Evolutionary conservation across 2,797 vertebrate genomes (phyloP).

Genomic region (Gila robusta): DNA sequence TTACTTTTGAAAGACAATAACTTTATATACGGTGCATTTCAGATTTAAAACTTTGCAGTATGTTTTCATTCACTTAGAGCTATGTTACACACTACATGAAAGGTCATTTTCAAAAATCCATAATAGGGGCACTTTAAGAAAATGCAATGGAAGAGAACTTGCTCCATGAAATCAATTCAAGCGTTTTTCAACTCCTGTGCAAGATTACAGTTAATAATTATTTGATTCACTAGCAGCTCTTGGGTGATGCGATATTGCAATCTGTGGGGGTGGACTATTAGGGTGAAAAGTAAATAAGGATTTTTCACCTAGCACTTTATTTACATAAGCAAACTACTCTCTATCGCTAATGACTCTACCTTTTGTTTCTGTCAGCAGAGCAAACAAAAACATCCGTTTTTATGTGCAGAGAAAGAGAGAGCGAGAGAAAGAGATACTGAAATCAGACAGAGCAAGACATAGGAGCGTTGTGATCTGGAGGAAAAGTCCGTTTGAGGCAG

Average conservation of each 20-base stretch:
- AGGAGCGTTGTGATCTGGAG: constrained; percentile 50
- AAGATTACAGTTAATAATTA: constrained; percentile 38
- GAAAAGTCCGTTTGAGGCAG: constrained; percentile 64
- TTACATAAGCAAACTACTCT: constrained; percentile 78
- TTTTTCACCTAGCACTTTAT: constrained; percentile 73
- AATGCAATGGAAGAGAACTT: not conserved
- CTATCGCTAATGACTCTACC: constrained; percentile 80
- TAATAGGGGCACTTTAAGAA: not conserved
- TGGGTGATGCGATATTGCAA: constrained; percentile 54
- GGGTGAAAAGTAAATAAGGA: constrained; percentile 67
- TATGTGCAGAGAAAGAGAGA: constrained; percentile 73
- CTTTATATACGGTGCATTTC: too few species aligned
- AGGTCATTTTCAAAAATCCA: too few species aligned
- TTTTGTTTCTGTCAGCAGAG: constrained; percentile 81
- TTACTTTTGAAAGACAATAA: too few species aligned
- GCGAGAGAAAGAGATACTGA: constrained; percentile 65
- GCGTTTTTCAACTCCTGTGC: constrained; percentile 30
- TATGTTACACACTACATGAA: too few species aligned
- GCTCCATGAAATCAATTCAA: not conserved
- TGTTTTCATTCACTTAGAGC: too few species aligned
- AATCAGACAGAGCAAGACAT: constrained; percentile 43
- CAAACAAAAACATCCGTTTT: constrained; percentile 82
- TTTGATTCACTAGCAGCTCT: constrained; percentile 58
- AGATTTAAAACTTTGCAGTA: too few species aligned
- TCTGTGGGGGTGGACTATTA: constrained; percentile 61